phyloP scores from a whole-genome alignment of 2,888 invertebrate species.

The Invenusta paracnida region DNA sequence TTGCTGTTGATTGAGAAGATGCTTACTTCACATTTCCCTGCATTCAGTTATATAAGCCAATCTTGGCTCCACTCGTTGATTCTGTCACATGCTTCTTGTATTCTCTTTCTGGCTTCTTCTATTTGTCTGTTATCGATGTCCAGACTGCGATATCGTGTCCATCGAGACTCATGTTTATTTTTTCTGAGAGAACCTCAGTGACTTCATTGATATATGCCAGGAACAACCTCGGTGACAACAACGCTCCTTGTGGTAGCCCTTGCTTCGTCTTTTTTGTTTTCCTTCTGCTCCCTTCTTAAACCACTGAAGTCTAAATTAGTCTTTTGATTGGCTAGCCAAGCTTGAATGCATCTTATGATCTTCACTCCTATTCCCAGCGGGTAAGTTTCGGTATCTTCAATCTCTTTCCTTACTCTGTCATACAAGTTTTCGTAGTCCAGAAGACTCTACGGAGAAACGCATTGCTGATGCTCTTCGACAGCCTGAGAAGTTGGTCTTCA shows the following conservation, averaged over 20 bases:
- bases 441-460: too few species aligned
- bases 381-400: not conserved
- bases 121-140: not conserved
- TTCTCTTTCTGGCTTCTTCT: not conserved
- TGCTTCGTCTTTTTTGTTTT: not conserved
- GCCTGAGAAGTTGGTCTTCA: not conserved
- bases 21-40: constrained; percentile 3
- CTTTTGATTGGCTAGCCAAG: not conserved
- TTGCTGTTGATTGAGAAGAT: constrained; percentile 4
- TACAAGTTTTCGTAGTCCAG: not conserved
- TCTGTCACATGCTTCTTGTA: constrained; percentile 1
- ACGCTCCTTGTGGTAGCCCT: not conserved
- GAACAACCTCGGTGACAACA: not conserved
- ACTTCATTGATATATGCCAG: not conserved
- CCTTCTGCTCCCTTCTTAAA: not conserved
- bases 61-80: constrained; percentile 25
- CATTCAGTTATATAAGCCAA: constrained; percentile 8
- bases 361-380: not conserved
- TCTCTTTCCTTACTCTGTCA: not conserved
- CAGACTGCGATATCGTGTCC: not conserved
- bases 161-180: not conserved
- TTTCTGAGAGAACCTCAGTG: not conserved
- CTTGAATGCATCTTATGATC: not conserved
- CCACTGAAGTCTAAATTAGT: not conserved
- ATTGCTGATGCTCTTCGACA: not conserved